Evolutionary conservation across 2,888 invertebrate genomes (phyloP), one percentile per base, ranked within the genome.

Genomic region (Morinoia aosen): DNA sequence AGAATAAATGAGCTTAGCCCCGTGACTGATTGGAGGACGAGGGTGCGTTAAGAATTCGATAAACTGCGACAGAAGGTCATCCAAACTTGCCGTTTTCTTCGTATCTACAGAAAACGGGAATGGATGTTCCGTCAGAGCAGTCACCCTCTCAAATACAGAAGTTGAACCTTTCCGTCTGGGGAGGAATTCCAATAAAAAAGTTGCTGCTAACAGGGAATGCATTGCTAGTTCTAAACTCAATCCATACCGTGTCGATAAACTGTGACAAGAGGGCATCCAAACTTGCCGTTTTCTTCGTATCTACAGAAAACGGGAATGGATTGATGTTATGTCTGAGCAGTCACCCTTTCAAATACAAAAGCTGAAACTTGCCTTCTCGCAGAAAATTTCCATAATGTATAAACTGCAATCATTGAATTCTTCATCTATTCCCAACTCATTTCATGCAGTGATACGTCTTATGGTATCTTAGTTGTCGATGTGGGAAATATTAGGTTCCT

Each of bases 1-100:
- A 93, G 93, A 93, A 93, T 93, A 93, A 93, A 93, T 93, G 93
- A 93, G 48, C 58, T 57, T 16, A 93, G 93, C 57, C n/a, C 57
- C 12, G 93, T 93, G 93, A 93, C 56, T 57, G 93, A 93, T 93
- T 57, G 56, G 93, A 76, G 57, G 57, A 56, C 93, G 16, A 57
- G 8, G 57, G 25, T 57, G 93, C 56, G 57, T 93, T 93, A 93
- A 93, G 93, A 93, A 93, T 93, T 56, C n/a, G 56, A 93, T 93
- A 57, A 33, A 93, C 48, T 33, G 93, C 25, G 57, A 93, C 93
- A 48, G 12, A 90, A 90, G 39, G 90, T 33, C 90, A 90, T 90
- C 33, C 48, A 90, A 48, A 90, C 90, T 90, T 40, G 11, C 90
- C 48, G 19, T 90, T 40, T 48, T 90, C 90, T 90, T 90, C 90